Evolutionary conservation across 2,888 invertebrate species (phyloP), one percentile per base, ranked within the genome.

Genomic region (Falcaria lacertinaria): DNA sequence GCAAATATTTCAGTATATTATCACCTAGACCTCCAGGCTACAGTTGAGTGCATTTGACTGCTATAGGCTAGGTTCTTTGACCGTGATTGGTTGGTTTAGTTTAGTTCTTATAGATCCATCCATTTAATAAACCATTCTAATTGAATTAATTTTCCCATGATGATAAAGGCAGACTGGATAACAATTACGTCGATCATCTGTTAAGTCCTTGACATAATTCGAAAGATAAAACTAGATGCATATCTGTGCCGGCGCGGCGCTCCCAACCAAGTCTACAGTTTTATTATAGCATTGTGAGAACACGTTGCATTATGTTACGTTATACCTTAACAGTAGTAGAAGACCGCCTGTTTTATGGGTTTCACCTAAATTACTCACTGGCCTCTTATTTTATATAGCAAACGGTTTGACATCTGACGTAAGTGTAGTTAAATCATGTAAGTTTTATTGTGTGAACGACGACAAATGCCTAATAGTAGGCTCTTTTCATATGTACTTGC

Each of bases 71-170:
- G 22, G 22, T 36, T 6, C 13, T 13, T 22, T 19, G 14, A 22
- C 22, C 15, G 22, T 25, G 17, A 17, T 4, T 36, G 16, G 17
- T 19, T 17, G 35, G n/a, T n/a, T n/a, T n/a, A 17, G 7, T 17
- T 16, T 34, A 16, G 16, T 13, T 17, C 19, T 19, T 17, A 36
- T 19, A 13, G 17, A 36, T 36, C 17, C 3, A 36, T 32, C 28
- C 33, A 34, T 19, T 37, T 17, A 13, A 22, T 33, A 14, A 33
- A 13, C 22, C 14, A 61, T 56, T 66, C 67, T 74, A 73, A 74
- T 80, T 74, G 61, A 79, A 80, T 79, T 78, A 78, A 70, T 71
- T 74, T 74, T 80, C 80, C 79, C 82, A 81, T 78, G 76, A 60
- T 57, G 56, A 66, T 67, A 66, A 65, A 64, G 37, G 52, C 47